Evolutionary conservation across 2,888 invertebrate genomes (phyloP).

Genomic region (Oligia fasciuncula): DNA sequence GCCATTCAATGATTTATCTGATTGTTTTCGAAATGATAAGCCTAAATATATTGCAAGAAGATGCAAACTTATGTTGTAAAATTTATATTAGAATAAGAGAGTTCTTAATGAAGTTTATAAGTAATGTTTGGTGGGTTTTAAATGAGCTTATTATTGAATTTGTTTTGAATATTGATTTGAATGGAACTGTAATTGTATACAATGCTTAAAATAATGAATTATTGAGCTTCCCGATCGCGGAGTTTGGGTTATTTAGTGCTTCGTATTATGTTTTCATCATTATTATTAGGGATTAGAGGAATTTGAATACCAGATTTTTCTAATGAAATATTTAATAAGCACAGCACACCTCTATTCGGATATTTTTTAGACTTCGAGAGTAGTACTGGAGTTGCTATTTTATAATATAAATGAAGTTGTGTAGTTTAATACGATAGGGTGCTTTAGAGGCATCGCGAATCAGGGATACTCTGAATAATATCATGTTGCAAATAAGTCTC

Average conservation of each 20-base stretch:
- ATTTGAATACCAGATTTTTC: constrained; percentile 62
- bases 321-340: constrained; percentile 45
- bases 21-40: constrained; percentile 43
- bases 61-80: constrained; percentile 62
- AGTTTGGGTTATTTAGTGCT: constrained; percentile 70
- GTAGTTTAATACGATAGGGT: constrained; percentile 48
- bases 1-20: constrained; percentile 49
- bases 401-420: constrained; percentile 49
- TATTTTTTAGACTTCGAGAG: constrained; percentile 62
- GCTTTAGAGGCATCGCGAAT: not conserved
- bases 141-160: constrained; percentile 67
- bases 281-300: constrained; percentile 66
- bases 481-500: constrained; percentile 19
- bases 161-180: constrained; percentile 61
- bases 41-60: constrained; percentile 57
- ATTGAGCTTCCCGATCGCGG: constrained; percentile 65
- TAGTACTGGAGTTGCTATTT: constrained; percentile 43
- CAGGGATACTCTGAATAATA: constrained; percentile 19
- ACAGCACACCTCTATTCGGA: constrained; percentile 67
- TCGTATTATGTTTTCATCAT: constrained; percentile 71
- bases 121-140: constrained; percentile 50
- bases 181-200: constrained; percentile 67
- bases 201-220: constrained; percentile 64
- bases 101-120: constrained; percentile 55
- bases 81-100: constrained; percentile 53